A percentile compares a stretch with the other conserved stretches of the same genome.
These are phyloP conservation scores for Oscheius sp. DNA, from an alignment of 1,140 invertebrate genomes.

Conservation along the genomic window DNA sequence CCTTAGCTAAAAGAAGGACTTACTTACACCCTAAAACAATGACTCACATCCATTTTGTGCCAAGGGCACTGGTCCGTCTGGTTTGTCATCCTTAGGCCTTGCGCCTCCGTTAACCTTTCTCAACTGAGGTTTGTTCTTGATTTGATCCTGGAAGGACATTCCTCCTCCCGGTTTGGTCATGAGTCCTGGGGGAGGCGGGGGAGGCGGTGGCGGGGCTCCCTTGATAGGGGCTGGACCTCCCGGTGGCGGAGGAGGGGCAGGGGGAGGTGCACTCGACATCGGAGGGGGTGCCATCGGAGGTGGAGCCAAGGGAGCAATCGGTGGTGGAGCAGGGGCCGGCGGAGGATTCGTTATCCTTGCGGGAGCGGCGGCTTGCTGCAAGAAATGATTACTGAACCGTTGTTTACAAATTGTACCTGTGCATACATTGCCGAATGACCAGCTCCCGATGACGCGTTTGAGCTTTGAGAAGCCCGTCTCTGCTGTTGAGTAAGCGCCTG, in stretches of 20 bases:
- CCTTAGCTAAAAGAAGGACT: background rate
- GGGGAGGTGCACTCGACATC: background rate
- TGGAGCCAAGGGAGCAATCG: no score
- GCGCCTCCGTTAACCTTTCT: no score
- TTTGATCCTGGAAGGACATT: background rate
- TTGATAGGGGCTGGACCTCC: background rate
- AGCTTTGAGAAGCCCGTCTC: background rate
- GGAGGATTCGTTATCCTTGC: background rate
- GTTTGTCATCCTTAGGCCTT: no score
- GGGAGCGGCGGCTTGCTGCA: background rate
- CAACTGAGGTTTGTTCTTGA: no score
- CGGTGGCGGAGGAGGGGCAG: background rate
- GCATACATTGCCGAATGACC: background rate
- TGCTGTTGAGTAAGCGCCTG: constrained; percentile 3
- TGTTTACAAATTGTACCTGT: no score
- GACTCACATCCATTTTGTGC: no score
- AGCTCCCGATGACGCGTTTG: background rate
- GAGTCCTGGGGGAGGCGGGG: background rate
- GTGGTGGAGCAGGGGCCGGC: constrained; percentile 2
- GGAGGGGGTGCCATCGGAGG: background rate
- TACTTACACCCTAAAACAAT: no score
- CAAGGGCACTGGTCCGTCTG: no score
- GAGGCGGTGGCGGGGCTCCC: background rate
- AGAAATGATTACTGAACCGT: no score
- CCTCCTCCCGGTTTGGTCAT: background rate